Percentiles rank a stretch among this genome's conserved stretches.
Evolutionary conservation across 2,113 vertebrate genomes (phyloP).

Genomic region (Scytalopus superciliaris): DNA sequence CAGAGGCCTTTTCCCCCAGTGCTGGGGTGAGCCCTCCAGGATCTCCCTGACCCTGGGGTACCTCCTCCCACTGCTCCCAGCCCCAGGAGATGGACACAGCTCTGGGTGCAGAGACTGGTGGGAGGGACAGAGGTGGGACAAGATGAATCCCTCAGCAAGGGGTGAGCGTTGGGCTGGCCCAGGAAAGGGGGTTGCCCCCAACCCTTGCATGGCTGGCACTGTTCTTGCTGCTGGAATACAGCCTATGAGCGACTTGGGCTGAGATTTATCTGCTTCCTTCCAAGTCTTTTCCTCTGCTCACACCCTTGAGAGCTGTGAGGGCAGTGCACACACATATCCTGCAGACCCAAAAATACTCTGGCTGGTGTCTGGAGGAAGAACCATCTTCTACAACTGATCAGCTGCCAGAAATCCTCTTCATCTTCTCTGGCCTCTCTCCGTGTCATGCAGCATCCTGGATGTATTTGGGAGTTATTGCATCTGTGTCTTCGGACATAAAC

Average conservation of each 20-base stretch:
- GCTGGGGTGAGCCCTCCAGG: neutral
- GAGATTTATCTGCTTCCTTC: conserved; percentile 25
- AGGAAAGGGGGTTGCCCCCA: neutral
- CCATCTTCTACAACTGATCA: neutral
- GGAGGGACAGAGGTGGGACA: neutral
- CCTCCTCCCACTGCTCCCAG: neutral
- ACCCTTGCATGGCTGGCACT: accelerated
- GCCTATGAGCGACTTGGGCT: neutral
- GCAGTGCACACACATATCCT: neutral
- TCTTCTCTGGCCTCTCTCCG: neutral
- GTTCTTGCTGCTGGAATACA: neutral
- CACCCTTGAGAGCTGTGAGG: neutral
- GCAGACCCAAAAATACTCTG: neutral
- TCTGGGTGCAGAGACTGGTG: neutral
- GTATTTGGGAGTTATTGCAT: neutral
- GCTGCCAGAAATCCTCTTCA: neutral
- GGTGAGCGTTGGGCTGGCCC: neutral
- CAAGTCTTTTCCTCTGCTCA: conserved; percentile 27
- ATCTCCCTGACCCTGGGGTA: neutral
- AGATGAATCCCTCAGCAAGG: neutral
- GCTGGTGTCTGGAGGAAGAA: neutral
- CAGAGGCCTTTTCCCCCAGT: neutral
- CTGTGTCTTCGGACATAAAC: neutral
- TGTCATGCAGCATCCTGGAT: neutral
- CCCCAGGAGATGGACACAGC: accelerated